Evolutionary conservation across 2,113 vertebrate genomes (phyloP).

Genomic region (Heterotis niloticus): DNA sequence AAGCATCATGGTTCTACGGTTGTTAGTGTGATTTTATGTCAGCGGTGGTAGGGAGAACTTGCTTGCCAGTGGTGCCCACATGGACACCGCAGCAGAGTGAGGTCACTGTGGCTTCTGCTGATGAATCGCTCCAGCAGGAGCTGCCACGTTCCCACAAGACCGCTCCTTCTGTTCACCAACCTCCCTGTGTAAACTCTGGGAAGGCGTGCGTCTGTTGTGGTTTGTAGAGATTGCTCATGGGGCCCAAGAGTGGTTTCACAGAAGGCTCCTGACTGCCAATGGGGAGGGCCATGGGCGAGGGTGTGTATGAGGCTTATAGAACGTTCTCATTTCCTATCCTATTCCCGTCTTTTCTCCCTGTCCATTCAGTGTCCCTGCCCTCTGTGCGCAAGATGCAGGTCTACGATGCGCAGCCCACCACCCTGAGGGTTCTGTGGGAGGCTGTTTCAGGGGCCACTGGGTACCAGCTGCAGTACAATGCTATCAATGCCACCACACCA

Average conservation of each 20-base stretch:
- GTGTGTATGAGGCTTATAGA: neutral
- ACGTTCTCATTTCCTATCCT: neutral
- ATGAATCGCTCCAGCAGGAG: neutral
- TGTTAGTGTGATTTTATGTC: too few relatives aligned
- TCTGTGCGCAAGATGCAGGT: constrained; percentile 73
- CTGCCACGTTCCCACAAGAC: neutral
- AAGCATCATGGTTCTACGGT: too few relatives aligned
- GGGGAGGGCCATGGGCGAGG: neutral
- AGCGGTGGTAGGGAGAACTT: too few relatives aligned
- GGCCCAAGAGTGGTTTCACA: neutral
- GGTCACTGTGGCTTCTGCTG: neutral
- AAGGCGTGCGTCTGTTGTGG: neutral
- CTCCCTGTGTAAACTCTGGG: neutral
- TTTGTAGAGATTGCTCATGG: neutral
- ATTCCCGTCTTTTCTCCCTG: neutral
- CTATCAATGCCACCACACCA: constrained; percentile 73
- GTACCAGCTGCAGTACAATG: constrained; percentile 77
- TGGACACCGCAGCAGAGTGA: neutral
- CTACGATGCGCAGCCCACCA: constrained; percentile 78
- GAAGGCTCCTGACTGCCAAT: neutral
- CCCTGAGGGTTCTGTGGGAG: constrained; percentile 87
- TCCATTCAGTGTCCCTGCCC: constrained; percentile 73
- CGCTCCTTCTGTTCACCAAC: neutral
- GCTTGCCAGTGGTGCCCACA: too few relatives aligned
- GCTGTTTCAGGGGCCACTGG: constrained; percentile 73